A percentile compares a stretch with the other conserved stretches of the same genome.
Evolutionary conservation across 2,888 invertebrate species (phyloP).

Genomic region (Pachymerium ferrugineum): DNA sequence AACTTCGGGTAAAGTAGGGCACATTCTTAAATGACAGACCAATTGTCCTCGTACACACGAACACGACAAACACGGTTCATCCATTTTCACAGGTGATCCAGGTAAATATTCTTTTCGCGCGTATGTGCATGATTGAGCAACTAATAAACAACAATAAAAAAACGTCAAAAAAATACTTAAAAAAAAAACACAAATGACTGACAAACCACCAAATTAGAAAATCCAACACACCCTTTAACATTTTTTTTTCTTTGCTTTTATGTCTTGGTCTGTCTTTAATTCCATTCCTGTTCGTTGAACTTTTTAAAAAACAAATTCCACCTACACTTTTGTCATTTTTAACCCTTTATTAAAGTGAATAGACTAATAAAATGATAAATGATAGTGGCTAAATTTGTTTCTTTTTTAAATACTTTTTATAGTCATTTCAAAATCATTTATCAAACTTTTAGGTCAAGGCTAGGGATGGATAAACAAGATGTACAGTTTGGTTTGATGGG

Average conservation of each 20-base stretch:
- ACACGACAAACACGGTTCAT: background rate
- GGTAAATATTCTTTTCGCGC: background rate
- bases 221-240: no score
- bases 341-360: no score
- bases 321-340: no score
- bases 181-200: no score
- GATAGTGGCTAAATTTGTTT: no score
- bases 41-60: background rate
- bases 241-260: no score
- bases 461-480: background rate
- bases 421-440: no score
- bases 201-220: no score
- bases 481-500: no score
- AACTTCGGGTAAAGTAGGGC: background rate
- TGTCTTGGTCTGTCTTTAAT: background rate
- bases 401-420: no score
- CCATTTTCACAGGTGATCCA: slow-evolving; percentile 2
- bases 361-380: no score
- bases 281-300: background rate
- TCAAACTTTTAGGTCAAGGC: slow-evolving; percentile 1
- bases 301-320: background rate
- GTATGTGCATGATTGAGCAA: background rate
- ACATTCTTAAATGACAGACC: slow-evolving; percentile 1
- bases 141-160: background rate
- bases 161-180: background rate